Conservation (phyloP, 2,888 invertebrate species). For the Drosophila hamatofila region DNA sequence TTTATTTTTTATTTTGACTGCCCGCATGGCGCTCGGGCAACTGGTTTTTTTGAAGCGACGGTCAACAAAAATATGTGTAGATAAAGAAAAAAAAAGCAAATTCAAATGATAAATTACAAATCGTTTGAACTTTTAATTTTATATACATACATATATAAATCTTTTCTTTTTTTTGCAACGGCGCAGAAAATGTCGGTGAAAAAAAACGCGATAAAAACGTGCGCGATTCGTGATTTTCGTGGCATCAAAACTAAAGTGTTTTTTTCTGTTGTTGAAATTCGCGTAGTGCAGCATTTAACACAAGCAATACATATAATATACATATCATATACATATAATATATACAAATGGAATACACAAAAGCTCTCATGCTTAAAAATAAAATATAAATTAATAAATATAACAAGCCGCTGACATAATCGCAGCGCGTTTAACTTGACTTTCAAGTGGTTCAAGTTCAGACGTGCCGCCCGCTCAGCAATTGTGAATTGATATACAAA, state of each 20-base stretch:
- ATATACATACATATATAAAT: not conserved
- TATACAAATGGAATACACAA: constrained; percentile 16
- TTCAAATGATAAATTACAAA: constrained; percentile 42
- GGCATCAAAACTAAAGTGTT: constrained; percentile 44
- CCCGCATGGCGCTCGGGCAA: constrained; percentile 23
- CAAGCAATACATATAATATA: constrained; percentile 3
- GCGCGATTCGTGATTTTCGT: constrained; percentile 51
- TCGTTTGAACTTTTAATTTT: constrained; percentile 13
- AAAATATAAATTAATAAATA: constrained; percentile 22
- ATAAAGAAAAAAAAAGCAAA: not conserved
- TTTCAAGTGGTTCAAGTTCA: constrained; percentile 66
- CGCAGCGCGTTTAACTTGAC: constrained; percentile 42
- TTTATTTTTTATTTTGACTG: constrained; percentile 32
- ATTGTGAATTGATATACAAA: constrained; percentile 76
- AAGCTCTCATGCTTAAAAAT: constrained; percentile 1
- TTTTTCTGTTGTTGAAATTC: constrained; percentile 58
- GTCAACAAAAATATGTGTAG: constrained; percentile 11
- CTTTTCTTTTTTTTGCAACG: constrained; percentile 20
- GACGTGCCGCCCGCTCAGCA: constrained; percentile 66
- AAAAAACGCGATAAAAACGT: constrained; percentile 71
- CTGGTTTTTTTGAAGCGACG: constrained; percentile 41
- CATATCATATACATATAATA: constrained; percentile 1
- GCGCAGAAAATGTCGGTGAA: constrained; percentile 37
- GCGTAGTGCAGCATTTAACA: constrained; percentile 35
- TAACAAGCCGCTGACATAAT: constrained; percentile 62